These are phyloP conservation scores for Glomeris maerens DNA, from an alignment of 1,140 invertebrate genomes.

Conservation along the genomic window DNA sequence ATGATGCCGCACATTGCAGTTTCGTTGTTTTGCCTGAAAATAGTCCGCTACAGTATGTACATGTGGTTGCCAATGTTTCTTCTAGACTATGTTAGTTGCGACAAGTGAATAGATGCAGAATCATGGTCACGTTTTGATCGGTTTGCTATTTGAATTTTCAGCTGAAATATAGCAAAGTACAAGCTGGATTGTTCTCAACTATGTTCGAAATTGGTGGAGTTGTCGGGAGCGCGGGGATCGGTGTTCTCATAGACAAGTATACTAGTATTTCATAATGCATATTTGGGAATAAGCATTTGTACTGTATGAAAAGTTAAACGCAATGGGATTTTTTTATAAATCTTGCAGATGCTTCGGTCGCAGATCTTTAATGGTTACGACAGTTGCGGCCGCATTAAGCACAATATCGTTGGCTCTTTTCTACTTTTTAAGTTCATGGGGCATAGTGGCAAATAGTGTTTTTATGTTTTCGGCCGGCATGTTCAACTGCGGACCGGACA, in stretches of 20 bases:
- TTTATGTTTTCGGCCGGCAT: slow-evolving; percentile 36
- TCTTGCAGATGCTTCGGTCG: slow-evolving; percentile 29
- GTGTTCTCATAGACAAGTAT: slow-evolving; percentile 31
- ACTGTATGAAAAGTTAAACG: slow-evolving; percentile 15
- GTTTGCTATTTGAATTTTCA: slow-evolving; percentile 15
- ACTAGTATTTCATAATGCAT: not conserved
- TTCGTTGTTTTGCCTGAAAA: slow-evolving; percentile 37
- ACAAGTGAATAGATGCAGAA: not conserved
- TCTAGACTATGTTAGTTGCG: slow-evolving; percentile 22
- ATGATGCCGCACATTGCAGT: slow-evolving; percentile 36
- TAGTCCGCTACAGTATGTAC: slow-evolving; percentile 39
- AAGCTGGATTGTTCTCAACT: slow-evolving; percentile 37
- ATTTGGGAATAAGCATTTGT: slow-evolving; percentile 3
- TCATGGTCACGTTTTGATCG: not conserved
- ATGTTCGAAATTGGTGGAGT: slow-evolving; percentile 40
- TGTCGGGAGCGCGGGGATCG: slow-evolving; percentile 34
- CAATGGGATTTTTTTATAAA: no score
- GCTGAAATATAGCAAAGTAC: slow-evolving; percentile 31
- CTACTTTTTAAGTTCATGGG: slow-evolving; percentile 32
- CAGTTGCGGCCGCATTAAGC: slow-evolving; percentile 29
- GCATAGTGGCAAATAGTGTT: slow-evolving; percentile 30
- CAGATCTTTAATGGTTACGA: slow-evolving; percentile 30
- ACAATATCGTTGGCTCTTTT: slow-evolving; percentile 32
- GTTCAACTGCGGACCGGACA: slow-evolving; percentile 38
- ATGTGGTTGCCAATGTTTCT: slow-evolving; percentile 41